These are phyloP conservation scores for Euphonia xanthogaster DNA, from an alignment of 2,797 vertebrate species.

Conservation along the genomic window DNA sequence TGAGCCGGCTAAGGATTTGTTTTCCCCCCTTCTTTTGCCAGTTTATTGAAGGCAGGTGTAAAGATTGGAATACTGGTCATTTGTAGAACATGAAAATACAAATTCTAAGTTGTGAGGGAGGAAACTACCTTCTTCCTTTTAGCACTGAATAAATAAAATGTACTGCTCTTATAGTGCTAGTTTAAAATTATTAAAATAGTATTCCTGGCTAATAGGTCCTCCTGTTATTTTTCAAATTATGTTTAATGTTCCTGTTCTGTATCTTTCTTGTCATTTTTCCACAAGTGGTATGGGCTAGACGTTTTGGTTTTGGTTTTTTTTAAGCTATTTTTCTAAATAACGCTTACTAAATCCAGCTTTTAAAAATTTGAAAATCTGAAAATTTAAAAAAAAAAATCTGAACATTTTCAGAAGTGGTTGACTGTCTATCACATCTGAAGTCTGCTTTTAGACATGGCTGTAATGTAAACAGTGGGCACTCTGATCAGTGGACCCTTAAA, in stretches of 20 bases:
- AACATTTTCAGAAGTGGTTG: neutral
- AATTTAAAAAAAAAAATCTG: neutral
- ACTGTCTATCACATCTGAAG: fast-evolving
- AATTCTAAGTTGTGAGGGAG: too few relatives aligned
- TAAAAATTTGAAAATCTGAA: neutral
- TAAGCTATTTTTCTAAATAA: neutral
- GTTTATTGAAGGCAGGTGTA: fast-evolving
- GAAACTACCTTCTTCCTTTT: neutral
- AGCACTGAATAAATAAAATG: neutral
- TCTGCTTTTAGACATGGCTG: neutral
- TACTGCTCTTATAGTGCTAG: too few relatives aligned
- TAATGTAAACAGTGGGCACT: fast-evolving
- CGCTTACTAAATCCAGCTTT: neutral
- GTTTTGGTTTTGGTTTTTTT: neutral
- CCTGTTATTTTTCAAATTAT: neutral
- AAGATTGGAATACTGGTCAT: neutral
- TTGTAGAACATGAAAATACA: fast-evolving
- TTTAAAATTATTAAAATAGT: neutral
- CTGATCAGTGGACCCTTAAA: neutral
- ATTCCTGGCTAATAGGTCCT: fast-evolving
- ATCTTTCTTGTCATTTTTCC: neutral
- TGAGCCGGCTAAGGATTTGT: neutral
- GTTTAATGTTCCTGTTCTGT: neutral
- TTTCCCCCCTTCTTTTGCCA: neutral
- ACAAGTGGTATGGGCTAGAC: fast-evolving